Evolutionary conservation across 1,140 invertebrate genomes (phyloP).

Genomic region (Bathynomus jamesi): DNA sequence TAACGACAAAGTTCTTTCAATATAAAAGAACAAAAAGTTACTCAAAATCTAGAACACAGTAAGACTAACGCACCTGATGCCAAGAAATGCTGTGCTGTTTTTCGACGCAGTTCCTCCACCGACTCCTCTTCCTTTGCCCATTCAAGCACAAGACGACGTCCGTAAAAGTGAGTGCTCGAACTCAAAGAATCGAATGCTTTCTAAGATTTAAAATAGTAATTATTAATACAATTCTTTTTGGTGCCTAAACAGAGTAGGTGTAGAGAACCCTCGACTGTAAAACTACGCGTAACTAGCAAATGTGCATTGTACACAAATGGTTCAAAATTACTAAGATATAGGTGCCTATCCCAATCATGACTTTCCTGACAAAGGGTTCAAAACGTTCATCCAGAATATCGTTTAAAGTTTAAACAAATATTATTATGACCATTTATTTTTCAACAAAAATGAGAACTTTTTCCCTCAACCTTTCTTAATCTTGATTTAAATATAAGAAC

Average conservation of each 20-base stretch:
- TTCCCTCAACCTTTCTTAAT: no score
- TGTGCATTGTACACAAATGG: background rate
- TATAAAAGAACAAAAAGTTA: no score
- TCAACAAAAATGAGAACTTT: no score
- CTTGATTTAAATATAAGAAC: no score
- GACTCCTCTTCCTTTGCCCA: slow-evolving; percentile 82
- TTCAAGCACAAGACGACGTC: slow-evolving; percentile 85
- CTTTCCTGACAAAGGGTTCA: no score
- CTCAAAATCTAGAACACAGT: no score
- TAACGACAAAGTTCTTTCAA: no score
- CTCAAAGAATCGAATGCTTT: slow-evolving; percentile 83
- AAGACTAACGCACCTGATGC: slow-evolving; percentile 38
- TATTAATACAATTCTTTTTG: background rate
- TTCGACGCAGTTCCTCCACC: slow-evolving; percentile 69
- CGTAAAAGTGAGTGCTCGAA: slow-evolving; percentile 96
- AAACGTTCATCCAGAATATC: no score
- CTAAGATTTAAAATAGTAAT: slow-evolving; percentile 44
- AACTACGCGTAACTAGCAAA: background rate
- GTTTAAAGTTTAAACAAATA: no score
- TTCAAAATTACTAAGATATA: background rate
- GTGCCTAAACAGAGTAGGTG: background rate
- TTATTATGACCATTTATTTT: no score
- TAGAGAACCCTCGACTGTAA: background rate
- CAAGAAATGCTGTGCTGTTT: slow-evolving; percentile 66
- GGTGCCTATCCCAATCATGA: no score